Conservation (phyloP, 1,140 invertebrate species). For the Aphaenogaster rudis region DNA sequence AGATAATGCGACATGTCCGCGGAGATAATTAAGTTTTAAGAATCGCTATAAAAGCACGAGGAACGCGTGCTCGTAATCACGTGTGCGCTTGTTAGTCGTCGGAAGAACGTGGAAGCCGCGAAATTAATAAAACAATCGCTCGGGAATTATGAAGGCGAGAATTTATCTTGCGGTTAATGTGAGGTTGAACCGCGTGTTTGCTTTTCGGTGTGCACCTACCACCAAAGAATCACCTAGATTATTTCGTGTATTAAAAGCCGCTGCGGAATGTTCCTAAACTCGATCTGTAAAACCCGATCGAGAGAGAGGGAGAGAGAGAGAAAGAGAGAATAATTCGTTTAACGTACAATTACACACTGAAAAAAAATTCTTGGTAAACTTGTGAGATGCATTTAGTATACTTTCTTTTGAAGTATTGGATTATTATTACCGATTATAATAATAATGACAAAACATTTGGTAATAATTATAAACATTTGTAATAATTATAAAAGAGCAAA, state of each 20-base stretch:
- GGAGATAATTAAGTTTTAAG: constrained; percentile 64
- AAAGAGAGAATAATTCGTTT: background rate
- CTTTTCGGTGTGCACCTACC: background rate
- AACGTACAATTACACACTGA: background rate
- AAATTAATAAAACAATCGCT: constrained; percentile 54
- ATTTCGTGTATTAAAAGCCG: background rate
- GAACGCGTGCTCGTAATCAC: constrained; percentile 29
- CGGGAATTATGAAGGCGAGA: constrained; percentile 34
- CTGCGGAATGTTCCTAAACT: background rate
- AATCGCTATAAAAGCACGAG: constrained; percentile 20
- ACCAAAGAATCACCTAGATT: constrained; percentile 8
- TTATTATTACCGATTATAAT: too few relatives aligned
- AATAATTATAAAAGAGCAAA: too few relatives aligned
- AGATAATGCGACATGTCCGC: constrained; percentile 42
- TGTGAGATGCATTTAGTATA: too few relatives aligned
- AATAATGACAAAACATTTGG: too few relatives aligned
- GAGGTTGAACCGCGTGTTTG: constrained; percentile 7
- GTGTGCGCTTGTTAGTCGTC: background rate
- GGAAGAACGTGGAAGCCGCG: background rate
- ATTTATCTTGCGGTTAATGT: constrained; percentile 46
- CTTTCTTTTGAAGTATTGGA: too few relatives aligned
- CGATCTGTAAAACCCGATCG: constrained; percentile 1
- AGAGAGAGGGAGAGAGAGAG: background rate
- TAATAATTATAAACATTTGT: too few relatives aligned
- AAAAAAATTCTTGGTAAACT: too few relatives aligned